phyloP scores from a whole-genome alignment of 1,140 invertebrate species.

The Eurosta solidaginis region DNA sequence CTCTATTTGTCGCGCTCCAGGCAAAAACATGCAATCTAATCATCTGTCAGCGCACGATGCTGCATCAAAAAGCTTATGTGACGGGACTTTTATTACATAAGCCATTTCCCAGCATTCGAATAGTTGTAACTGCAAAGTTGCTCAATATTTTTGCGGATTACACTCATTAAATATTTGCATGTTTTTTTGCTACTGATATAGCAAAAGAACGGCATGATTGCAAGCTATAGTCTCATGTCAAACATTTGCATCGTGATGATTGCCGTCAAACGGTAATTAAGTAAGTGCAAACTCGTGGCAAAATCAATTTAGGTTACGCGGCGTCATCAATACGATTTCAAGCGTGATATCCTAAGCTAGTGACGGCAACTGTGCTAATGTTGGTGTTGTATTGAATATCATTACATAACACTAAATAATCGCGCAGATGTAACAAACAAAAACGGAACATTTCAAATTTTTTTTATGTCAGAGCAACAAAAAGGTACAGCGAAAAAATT shows the following conservation, averaged over 20 bases:
- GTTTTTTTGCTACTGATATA: too few relatives aligned
- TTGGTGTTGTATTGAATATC: neutral
- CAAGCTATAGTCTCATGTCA: neutral
- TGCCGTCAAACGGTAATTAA: neutral
- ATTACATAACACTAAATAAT: slow-evolving; percentile 10
- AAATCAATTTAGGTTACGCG: slow-evolving; percentile 21
- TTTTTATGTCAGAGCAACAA: neutral
- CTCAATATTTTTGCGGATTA: too few relatives aligned
- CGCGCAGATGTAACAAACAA: slow-evolving; percentile 7
- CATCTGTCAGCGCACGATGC: too few relatives aligned
- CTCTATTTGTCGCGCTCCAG: too few relatives aligned
- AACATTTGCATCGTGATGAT: neutral
- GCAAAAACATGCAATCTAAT: too few relatives aligned
- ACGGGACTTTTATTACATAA: too few relatives aligned
- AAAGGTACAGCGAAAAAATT: neutral
- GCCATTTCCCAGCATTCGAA: too few relatives aligned
- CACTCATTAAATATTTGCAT: too few relatives aligned
- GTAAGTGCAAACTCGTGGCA: slow-evolving; percentile 7
- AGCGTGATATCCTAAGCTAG: neutral
- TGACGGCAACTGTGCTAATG: neutral
- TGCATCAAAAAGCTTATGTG: too few relatives aligned
- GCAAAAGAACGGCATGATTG: too few relatives aligned
- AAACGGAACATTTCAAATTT: too few relatives aligned
- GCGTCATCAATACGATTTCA: neutral
- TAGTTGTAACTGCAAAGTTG: too few relatives aligned